A percentile compares a stretch with the other conserved stretches of the same genome.
Conservation (phyloP, 2,113 vertebrate species). For the Argyrosomus japonicus region DNA sequence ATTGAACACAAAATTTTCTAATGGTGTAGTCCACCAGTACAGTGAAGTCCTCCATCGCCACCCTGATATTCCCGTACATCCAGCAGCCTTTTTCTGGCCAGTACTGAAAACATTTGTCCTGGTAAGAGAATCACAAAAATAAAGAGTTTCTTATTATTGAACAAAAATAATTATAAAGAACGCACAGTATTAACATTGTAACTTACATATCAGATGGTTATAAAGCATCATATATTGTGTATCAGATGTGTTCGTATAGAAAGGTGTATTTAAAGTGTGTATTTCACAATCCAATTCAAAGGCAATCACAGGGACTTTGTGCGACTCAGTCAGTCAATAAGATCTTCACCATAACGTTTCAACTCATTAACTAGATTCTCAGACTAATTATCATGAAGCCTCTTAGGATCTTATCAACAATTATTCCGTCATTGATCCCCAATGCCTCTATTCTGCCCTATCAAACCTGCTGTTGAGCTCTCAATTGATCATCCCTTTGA, state of each 20-base stretch:
- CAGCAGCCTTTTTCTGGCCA: constrained; percentile 98
- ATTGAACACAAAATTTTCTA: constrained; percentile 95
- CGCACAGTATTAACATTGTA: background rate
- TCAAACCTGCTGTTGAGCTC: constrained; percentile 76
- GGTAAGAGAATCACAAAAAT: constrained; percentile 9
- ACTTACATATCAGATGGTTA: background rate
- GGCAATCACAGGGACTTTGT: constrained; percentile 58
- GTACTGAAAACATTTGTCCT: constrained; percentile 97
- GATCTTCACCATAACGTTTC: constrained; percentile 68
- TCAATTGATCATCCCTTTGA: constrained; percentile 81
- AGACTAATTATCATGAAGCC: constrained; percentile 83
- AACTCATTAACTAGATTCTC: constrained; percentile 81
- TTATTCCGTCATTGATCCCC: constrained; percentile 84
- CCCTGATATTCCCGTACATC: constrained; percentile 91
- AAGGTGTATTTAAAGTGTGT: constrained; percentile 9
- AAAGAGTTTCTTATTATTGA: background rate
- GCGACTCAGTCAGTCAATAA: constrained; percentile 75
- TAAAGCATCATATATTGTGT: background rate
- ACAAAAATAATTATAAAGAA: background rate
- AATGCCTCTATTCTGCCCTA: constrained; percentile 75
- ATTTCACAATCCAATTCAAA: constrained; percentile 54
- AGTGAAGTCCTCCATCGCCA: constrained; percentile 92
- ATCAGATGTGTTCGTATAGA: background rate
- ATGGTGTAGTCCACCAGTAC: constrained; percentile 96
- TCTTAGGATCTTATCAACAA: constrained; percentile 82